phyloP scores from a whole-genome alignment of 2,797 vertebrate genomes.

The Octomys mimax region DNA sequence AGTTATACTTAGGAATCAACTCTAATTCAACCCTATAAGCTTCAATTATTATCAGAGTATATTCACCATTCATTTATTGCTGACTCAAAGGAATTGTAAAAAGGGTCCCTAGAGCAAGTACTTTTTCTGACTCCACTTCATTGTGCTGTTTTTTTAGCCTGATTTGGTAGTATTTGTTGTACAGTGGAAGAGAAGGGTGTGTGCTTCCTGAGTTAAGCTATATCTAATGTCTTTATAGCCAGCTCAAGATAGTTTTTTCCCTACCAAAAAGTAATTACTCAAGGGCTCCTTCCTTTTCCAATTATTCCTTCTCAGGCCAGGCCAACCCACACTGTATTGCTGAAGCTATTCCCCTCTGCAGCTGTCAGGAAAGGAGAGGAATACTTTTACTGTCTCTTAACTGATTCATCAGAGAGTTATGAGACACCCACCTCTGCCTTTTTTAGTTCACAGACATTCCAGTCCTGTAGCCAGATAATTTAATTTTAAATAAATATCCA shows the following conservation, averaged over 20 bases:
- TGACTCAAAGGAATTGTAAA: not conserved
- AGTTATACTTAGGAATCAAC: constrained; percentile 29
- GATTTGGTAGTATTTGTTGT: constrained; percentile 1
- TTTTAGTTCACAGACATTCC: constrained; percentile 38
- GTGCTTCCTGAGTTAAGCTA: constrained; percentile 7
- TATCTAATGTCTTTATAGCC: constrained; percentile 42
- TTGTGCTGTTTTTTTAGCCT: constrained; percentile 37
- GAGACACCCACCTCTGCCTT: constrained; percentile 63
- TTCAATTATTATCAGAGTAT: not conserved
- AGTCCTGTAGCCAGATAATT: constrained; percentile 59
- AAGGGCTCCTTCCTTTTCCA: constrained; percentile 63
- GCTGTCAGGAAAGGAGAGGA: constrained; percentile 79
- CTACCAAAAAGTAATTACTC: constrained; percentile 25
- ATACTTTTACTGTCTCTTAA: constrained; percentile 53
- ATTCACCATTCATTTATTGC: not conserved
- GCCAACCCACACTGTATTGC: constrained; percentile 29
- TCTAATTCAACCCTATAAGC: not conserved
- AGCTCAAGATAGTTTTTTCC: constrained; percentile 11
- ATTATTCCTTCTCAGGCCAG: constrained; percentile 65
- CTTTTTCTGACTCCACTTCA: not conserved
- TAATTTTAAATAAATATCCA: constrained; percentile 65
- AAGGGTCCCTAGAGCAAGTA: not conserved
- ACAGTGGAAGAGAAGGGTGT: not conserved
- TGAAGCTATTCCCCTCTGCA: constrained; percentile 63
- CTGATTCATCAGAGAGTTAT: constrained; percentile 80